Base-by-base conservation (phyloP, 2,888 invertebrate genomes). In the Eurytoma californica region DNA sequence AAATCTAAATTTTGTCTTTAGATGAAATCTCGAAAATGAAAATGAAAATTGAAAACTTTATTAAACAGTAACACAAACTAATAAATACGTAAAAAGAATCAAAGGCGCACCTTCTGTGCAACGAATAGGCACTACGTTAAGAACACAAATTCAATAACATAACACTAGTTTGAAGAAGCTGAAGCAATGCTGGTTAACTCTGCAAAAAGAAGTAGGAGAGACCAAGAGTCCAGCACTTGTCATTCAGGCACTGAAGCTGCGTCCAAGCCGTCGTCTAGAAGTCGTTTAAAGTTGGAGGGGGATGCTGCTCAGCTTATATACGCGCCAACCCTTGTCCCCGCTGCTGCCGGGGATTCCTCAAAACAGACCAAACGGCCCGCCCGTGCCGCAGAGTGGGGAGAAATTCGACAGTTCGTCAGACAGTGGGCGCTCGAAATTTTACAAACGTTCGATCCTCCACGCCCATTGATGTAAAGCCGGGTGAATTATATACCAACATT, bases 271-370 rank as follows among this genome's bases (percentile, higher is more conserved):
- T n/a, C 58, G 60, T 60, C 67, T 67, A 24, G 72, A 72, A 77
- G 72, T 61, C 67, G 72, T 77, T 67, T 77, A 67, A 30, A n/a
- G n/a, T 3, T 53, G 61, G 66, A 66, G 58, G 53, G 77, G 77
- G 77, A 67, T 77, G 77, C 47, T 20, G 53, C 3, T 49, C 18
- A 5, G n/a, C 67, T 77, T 77, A 60, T 77, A 77, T 77, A 77
- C 47, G 18, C 20, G 2, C 14, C 77, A 70, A 70, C 77, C 77
- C 72, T 66, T 66, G 66, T 77, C 49, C 39, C 16, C 24, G 18
- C 51, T 60, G 51, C 57, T 67, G 18, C 58, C 24, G 49, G 28
- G 49, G 63, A 57, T 30, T 49, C 51, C 58, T 49, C 58, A 61
- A 67, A 66, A 58, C 9, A 39, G 12, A 5, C 53, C n/a, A 49